Evolutionary conservation across 2,797 vertebrate genomes (phyloP).

Genomic region (Tragopan temminckii): DNA sequence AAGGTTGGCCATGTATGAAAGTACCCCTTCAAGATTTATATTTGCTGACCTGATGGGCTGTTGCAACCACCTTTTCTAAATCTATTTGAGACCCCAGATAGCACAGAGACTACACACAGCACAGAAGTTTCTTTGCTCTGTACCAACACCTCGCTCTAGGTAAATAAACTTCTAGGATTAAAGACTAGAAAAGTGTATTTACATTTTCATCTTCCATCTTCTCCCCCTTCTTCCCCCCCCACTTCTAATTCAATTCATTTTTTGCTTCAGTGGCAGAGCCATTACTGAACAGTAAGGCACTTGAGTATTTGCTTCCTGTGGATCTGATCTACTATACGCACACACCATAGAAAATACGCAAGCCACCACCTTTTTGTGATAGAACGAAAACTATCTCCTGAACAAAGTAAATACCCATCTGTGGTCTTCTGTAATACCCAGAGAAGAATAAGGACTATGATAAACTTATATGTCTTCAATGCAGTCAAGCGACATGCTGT

Average conservation of each 20-base stretch:
- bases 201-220: neutral
- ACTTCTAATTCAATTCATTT: neutral
- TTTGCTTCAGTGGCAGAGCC: neutral
- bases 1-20: neutral
- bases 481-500: neutral
- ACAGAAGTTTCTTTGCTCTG: neutral
- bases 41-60: neutral
- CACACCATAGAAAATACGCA: neutral
- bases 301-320: neutral
- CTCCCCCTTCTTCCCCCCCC: too few relatives aligned
- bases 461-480: neutral
- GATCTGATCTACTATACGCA: neutral
- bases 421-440: neutral
- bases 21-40: neutral
- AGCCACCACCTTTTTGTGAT: slow-evolving; percentile 2
- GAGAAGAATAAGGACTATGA: neutral
- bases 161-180: slow-evolving; percentile 7
- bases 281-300: neutral
- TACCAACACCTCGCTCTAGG: neutral
- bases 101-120: neutral
- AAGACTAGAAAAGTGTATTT: neutral
- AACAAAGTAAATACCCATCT: slow-evolving; percentile 20
- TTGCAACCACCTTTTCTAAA: neutral
- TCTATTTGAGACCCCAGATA: neutral
- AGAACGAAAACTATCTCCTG: neutral